These are phyloP conservation scores for Spinus olivaceus DNA, from an alignment of 2,797 vertebrate species.

Conservation along the genomic window DNA sequence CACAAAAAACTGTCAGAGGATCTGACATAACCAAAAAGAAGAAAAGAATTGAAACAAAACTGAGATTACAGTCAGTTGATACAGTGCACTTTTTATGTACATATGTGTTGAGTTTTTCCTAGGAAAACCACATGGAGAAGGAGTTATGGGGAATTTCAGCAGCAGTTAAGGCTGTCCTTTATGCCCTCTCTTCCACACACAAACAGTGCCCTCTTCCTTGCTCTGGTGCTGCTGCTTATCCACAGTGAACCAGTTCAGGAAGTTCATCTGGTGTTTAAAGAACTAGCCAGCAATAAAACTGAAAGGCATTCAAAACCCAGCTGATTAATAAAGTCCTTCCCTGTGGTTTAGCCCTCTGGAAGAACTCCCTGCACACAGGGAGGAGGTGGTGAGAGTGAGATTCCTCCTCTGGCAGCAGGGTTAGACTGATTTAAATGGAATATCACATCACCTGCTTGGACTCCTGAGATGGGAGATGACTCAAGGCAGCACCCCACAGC, in stretches of 20 bases:
- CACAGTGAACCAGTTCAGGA: not conserved
- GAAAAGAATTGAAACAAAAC: not conserved
- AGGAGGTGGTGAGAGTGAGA: not conserved
- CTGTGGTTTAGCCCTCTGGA: not conserved
- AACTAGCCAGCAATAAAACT: not conserved
- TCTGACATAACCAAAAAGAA: not conserved
- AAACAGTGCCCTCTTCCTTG: fast-evolving
- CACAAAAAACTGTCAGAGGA: not conserved
- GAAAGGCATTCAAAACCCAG: not conserved
- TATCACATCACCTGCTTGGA: not conserved
- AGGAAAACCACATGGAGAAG: not conserved
- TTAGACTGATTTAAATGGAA: not conserved
- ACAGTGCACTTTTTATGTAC: not conserved
- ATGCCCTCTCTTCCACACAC: not conserved
- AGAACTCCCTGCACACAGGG: not conserved
- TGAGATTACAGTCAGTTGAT: not conserved
- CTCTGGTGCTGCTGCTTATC: not conserved
- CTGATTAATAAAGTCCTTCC: not conserved
- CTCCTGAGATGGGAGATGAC: not conserved
- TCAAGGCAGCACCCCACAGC: not conserved
- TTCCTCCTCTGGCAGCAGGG: not conserved
- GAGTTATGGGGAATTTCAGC: not conserved
- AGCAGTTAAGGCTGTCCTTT: not conserved
- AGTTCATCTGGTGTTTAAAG: not conserved
- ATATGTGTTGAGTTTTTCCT: not conserved